Percentiles rank a stretch among this genome's conserved stretches.
phyloP scores from a whole-genome alignment of 2,797 vertebrate genomes.

The Etheostoma perlongum region DNA sequence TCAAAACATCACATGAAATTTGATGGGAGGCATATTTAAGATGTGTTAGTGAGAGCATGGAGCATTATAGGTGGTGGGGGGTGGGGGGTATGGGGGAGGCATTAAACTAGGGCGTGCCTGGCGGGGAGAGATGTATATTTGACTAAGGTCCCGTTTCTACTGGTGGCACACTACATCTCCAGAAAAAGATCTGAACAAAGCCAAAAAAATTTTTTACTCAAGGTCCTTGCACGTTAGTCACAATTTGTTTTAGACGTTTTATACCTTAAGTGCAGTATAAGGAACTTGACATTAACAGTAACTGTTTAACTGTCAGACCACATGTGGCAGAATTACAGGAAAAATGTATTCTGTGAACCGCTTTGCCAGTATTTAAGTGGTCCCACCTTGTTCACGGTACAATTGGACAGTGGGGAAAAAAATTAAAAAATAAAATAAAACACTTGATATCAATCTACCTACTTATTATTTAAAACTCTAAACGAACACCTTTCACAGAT shows the following conservation, averaged over 20 bases:
- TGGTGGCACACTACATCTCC: neutral
- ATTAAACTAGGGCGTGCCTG: neutral
- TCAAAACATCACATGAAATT: neutral
- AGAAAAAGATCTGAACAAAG: neutral
- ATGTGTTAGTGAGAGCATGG: neutral
- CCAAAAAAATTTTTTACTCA: neutral
- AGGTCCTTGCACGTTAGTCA: neutral
- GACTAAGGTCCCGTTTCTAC: neutral
- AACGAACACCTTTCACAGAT: constrained; percentile 78
- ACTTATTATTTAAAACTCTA: constrained; percentile 54
- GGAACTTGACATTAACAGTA: neutral
- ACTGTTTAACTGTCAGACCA: constrained; percentile 28
- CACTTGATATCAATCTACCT: constrained; percentile 28
- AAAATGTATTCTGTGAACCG: constrained; percentile 71
- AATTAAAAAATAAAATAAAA: neutral
- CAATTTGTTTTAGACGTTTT: neutral
- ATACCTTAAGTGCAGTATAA: neutral
- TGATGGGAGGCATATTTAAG: neutral
- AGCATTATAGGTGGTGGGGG: neutral
- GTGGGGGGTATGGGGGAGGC: too few relatives aligned
- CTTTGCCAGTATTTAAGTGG: constrained; percentile 55
- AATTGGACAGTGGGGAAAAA: constrained; percentile 52
- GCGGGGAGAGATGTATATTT: neutral
- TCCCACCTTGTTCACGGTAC: constrained; percentile 63
- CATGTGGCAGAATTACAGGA: constrained; percentile 54